Conservation (phyloP, 2,888 invertebrate species). For the Agrilus cyanescens region DNA sequence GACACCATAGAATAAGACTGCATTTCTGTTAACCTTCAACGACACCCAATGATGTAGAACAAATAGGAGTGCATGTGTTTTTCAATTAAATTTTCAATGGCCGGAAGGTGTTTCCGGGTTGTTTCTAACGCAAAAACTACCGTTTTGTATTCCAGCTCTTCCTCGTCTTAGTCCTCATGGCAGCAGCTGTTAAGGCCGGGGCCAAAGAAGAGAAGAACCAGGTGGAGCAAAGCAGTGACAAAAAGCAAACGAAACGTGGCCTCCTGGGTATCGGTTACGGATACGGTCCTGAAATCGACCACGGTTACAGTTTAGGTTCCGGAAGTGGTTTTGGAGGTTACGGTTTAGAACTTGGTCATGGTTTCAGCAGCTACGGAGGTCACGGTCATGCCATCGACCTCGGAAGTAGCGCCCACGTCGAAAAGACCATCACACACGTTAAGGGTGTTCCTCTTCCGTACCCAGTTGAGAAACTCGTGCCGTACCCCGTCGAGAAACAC, state of each 20-base stretch:
- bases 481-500: slow-evolving; percentile 54
- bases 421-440: slow-evolving; percentile 52
- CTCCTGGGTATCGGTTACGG: slow-evolving; percentile 69
- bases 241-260: slow-evolving; percentile 75
- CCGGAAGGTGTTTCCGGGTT: slow-evolving; percentile 9
- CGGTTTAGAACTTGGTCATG: slow-evolving; percentile 34
- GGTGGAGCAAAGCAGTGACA: slow-evolving; percentile 36
- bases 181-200: slow-evolving; percentile 50
- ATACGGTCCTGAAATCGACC: slow-evolving; percentile 64
- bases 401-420: slow-evolving; percentile 40
- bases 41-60: too few relatives aligned
- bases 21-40: too few relatives aligned
- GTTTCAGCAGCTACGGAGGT: slow-evolving; percentile 20
- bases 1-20: too few relatives aligned
- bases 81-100: too few relatives aligned
- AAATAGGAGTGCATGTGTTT: too few relatives aligned
- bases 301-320: slow-evolving; percentile 53
- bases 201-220: slow-evolving; percentile 49
- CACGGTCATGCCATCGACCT: slow-evolving; percentile 23
- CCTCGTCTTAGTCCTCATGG: slow-evolving; percentile 63
- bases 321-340: slow-evolving; percentile 41
- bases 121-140: slow-evolving; percentile 17
- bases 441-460: slow-evolving; percentile 54
- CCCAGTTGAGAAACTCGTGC: slow-evolving; percentile 51
- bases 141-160: slow-evolving; percentile 48